Base-by-base conservation (phyloP, 37 sponge, comb jelly and placozoan species). In the Corticium candelabrum region DNA sequence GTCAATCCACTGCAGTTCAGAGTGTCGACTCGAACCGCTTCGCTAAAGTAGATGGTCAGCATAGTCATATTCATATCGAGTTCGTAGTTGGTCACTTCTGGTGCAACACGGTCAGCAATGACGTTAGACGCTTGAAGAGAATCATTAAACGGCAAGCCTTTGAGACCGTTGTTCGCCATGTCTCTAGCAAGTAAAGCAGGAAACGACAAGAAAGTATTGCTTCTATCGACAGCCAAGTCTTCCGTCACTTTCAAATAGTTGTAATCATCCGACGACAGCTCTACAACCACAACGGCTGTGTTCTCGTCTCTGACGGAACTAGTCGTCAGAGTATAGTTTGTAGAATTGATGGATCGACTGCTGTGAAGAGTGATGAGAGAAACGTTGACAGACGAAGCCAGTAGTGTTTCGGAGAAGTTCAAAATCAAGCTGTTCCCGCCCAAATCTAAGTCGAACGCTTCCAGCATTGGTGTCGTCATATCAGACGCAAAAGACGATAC, bases 331-430 rank as follows among this genome's bases (percentile, higher is more conserved):
- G 33, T 29, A 5, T 30, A 70, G 5, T 7, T 70, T 32, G 31
- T 29, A 4, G 5, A 5, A 29, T 4, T 4, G 7, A 5, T 4
- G 4, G 36, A 70, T 7, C 29, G 31, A 29, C 5, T 29, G 73
- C 73, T 70, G 76, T 88, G 95, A 5, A 94, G 41, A 1, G 82
- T 88, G 41, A 94, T 81, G 1, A 40, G 74, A 3, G 84, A 76
- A 0, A 94, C 87, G 79, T 94, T 84, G 31, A 94, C 37, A 2
- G 86, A 82, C 27, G 41, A 39, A 31, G 82, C 79, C 80, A 84
- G 82, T 15, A 94, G 87, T 27, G 95, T 88, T 80, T 94, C 91
- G 70, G 80, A 86, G 79, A 94, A 88, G 35, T 76, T 78, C 29
- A 94, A 71, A 4, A 94, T 34, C 73, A 70, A 15, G 31, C 36